phyloP scores from a whole-genome alignment of 2,113 vertebrate species.

The Cettia cetti region DNA sequence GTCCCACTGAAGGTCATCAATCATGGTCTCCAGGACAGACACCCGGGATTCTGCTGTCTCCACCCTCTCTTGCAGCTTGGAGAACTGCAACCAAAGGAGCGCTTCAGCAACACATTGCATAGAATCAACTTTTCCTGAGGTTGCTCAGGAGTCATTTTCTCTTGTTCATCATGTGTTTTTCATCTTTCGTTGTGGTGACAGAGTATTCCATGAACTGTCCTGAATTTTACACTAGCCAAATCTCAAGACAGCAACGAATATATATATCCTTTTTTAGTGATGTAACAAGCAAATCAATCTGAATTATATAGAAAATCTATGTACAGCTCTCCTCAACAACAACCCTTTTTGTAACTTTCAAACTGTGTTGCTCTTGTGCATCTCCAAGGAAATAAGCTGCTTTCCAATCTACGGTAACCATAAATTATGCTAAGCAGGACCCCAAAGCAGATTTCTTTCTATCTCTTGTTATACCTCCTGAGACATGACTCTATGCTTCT shows the following conservation, averaged over 20 bases:
- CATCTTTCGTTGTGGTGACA: no score
- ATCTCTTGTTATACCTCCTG: no score
- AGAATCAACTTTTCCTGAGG: neutral
- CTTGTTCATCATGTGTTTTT: no score
- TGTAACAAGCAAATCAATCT: no score
- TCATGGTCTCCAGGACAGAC: constrained; percentile 87
- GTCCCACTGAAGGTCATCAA: constrained; percentile 97
- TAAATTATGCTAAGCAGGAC: neutral
- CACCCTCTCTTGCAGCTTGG: constrained; percentile 83
- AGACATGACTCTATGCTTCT: neutral
- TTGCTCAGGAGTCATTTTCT: neutral
- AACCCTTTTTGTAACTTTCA: neutral
- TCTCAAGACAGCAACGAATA: no score
- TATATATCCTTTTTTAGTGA: neutral
- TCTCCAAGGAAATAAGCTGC: no score
- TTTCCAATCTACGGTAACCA: no score
- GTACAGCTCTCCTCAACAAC: no score
- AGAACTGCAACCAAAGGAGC: constrained; percentile 63
- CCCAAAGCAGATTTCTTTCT: neutral
- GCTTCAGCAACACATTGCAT: neutral
- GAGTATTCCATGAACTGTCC: no score
- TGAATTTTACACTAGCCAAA: no score
- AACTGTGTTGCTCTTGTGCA: neutral
- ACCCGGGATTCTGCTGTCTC: constrained; percentile 90
- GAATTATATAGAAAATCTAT: no score